phyloP scores from a whole-genome alignment of 2,888 invertebrate genomes.

The Latrodectus hesperus region DNA sequence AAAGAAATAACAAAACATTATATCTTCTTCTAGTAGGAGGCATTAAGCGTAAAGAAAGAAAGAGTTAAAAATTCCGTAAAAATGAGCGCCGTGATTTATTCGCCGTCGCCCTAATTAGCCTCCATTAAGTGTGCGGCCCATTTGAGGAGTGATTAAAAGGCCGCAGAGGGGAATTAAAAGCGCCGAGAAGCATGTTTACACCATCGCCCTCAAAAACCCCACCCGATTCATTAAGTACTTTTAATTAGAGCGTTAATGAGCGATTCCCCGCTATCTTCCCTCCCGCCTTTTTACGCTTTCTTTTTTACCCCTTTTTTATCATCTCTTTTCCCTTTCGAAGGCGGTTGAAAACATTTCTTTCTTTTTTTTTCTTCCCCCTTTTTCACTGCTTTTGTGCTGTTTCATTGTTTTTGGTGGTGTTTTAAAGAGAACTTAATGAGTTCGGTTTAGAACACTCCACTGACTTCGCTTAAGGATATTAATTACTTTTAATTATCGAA shows the following conservation, averaged over 20 bases:
- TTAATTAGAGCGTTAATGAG: slow-evolving; percentile 68
- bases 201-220: slow-evolving; percentile 56
- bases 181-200: slow-evolving; percentile 67
- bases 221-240: slow-evolving; percentile 66
- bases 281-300: slow-evolving; percentile 9
- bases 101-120: slow-evolving; percentile 54
- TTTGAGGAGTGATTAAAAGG: slow-evolving; percentile 67
- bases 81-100: slow-evolving; percentile 61
- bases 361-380: slow-evolving; percentile 14
- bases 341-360: slow-evolving; percentile 23
- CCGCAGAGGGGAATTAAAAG: slow-evolving; percentile 66
- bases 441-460: slow-evolving; percentile 61
- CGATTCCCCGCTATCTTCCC: slow-evolving; percentile 27
- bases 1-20: neutral
- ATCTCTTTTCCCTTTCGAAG: slow-evolving; percentile 29
- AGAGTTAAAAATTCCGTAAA: slow-evolving; percentile 63
- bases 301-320: slow-evolving; percentile 25
- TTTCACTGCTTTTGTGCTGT: slow-evolving; percentile 24
- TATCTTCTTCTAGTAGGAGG: neutral
- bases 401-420: slow-evolving; percentile 66
- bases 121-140: slow-evolving; percentile 63
- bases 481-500: slow-evolving; percentile 69
- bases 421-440: slow-evolving; percentile 66
- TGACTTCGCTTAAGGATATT: slow-evolving; percentile 66
- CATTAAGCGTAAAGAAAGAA: slow-evolving; percentile 4